These are phyloP conservation scores for Drosophila ercepeae DNA, from an alignment of 1,140 invertebrate species.

Conservation along the genomic window DNA sequence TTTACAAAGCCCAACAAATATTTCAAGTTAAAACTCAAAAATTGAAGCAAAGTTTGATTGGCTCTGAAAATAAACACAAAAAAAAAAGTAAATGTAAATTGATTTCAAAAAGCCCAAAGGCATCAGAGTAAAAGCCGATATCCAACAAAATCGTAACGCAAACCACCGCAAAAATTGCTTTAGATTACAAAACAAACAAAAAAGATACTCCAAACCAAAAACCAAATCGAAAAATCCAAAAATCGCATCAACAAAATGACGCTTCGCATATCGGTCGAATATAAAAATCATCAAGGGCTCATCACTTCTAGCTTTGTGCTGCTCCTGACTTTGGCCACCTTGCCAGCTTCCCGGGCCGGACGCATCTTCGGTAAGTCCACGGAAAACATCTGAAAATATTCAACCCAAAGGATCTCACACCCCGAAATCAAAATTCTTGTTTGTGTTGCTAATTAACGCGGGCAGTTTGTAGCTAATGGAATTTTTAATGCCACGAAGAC, in stretches of 20 bases:
- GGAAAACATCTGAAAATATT: neutral
- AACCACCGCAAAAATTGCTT: conserved; percentile 77
- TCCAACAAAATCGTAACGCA: conserved; percentile 52
- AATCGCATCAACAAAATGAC: conserved; percentile 71
- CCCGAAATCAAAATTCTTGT: conserved; percentile 48
- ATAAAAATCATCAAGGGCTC: conserved; percentile 76
- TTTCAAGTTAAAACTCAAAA: conserved; percentile 9
- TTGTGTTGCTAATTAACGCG: conserved; percentile 62
- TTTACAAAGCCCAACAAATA: neutral
- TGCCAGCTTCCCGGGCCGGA: conserved; percentile 60
- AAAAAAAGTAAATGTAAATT: conserved; percentile 38
- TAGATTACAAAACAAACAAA: conserved; percentile 38
- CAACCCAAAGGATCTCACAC: neutral
- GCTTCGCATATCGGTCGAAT: conserved; percentile 77
- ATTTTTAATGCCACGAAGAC: conserved; percentile 73
- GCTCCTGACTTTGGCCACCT: conserved; percentile 58
- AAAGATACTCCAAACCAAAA: conserved; percentile 21
- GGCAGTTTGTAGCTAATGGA: conserved; percentile 73
- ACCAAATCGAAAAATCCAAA: conserved; percentile 11
- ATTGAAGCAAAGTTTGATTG: conserved; percentile 43
- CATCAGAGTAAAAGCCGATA: conserved; percentile 32
- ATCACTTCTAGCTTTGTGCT: conserved; percentile 75
- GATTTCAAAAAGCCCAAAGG: conserved; percentile 29
- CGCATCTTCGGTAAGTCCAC: conserved; percentile 77
- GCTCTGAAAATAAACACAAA: conserved; percentile 22